These are phyloP conservation scores for Halcyon senegalensis DNA, from an alignment of 2,113 vertebrate genomes.

Conservation along the genomic window DNA sequence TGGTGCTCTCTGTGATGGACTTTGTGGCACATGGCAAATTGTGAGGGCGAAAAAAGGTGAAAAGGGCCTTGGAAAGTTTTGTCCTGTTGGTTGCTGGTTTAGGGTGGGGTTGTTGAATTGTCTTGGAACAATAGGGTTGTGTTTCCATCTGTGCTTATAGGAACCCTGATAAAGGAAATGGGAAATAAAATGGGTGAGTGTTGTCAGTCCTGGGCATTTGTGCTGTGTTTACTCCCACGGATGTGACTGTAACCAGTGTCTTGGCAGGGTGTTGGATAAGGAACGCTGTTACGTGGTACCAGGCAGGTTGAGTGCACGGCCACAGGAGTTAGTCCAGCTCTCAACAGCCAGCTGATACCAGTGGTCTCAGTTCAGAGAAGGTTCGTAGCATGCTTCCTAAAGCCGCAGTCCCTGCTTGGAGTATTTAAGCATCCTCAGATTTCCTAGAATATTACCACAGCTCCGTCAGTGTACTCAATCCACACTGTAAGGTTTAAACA, in stretches of 20 bases:
- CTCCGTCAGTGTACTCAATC: neutral
- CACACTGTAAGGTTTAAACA: neutral
- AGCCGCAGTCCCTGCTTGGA: rapidly evolving
- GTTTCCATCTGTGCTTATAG: neutral
- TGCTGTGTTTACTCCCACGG: neutral
- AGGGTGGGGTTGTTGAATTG: neutral
- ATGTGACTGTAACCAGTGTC: neutral
- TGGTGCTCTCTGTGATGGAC: neutral
- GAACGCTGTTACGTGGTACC: neutral
- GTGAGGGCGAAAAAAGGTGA: neutral
- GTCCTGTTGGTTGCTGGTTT: neutral
- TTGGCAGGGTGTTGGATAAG: neutral
- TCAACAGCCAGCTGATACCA: neutral
- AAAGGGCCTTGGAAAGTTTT: neutral
- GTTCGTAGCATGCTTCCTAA: neutral
- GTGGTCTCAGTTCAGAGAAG: neutral
- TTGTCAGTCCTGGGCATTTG: neutral
- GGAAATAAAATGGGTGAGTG: neutral
- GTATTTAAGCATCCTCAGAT: neutral
- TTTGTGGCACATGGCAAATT: neutral
- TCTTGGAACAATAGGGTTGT: neutral
- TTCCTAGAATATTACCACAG: neutral
- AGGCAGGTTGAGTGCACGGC: neutral
- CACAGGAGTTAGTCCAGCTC: neutral
- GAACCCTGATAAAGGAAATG: neutral